Evolutionary conservation across 37 sponge, comb jelly and placozoan genomes (phyloP).

Genomic region (Mnemiopsis leidyi): DNA sequence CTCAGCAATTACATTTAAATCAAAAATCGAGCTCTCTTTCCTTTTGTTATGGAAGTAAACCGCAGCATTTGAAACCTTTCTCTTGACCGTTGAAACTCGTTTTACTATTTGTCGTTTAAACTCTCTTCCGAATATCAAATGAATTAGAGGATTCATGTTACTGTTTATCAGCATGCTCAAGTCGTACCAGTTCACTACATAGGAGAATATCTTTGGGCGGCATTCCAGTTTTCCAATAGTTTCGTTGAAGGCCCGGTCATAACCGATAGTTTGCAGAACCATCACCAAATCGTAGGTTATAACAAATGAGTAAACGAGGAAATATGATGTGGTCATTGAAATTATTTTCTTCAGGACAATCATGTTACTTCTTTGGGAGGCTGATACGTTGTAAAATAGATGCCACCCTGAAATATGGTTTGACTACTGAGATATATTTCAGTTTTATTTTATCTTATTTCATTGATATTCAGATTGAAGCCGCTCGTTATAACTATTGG

Average conservation of each 20-base stretch:
- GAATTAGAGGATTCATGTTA: constrained; percentile 2
- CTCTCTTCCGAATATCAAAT: background rate
- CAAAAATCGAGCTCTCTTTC: background rate
- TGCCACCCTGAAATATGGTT: constrained; percentile 9
- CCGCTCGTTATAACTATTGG: too few relatives aligned
- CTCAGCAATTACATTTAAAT: background rate
- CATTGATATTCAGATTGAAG: too few relatives aligned
- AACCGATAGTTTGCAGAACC: constrained; percentile 13
- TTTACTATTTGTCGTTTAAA: background rate
- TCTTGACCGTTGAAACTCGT: background rate
- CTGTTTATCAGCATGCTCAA: constrained; percentile 32
- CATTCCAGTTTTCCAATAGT: background rate
- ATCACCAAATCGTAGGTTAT: background rate
- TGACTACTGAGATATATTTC: too few relatives aligned
- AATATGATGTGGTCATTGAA: background rate
- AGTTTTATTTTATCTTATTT: too few relatives aligned
- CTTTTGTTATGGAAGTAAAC: background rate
- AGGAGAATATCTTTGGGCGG: background rate
- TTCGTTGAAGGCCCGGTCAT: background rate
- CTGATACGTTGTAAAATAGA: background rate
- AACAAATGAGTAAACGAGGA: background rate
- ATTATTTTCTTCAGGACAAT: constrained; percentile 32
- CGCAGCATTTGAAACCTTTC: background rate
- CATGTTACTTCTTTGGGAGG: background rate
- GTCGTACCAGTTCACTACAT: constrained; percentile 21